Evolutionary conservation across 1,140 invertebrate genomes (phyloP), one percentile per base, ranked within the genome.

Genomic region (Drosophila azteca): DNA sequence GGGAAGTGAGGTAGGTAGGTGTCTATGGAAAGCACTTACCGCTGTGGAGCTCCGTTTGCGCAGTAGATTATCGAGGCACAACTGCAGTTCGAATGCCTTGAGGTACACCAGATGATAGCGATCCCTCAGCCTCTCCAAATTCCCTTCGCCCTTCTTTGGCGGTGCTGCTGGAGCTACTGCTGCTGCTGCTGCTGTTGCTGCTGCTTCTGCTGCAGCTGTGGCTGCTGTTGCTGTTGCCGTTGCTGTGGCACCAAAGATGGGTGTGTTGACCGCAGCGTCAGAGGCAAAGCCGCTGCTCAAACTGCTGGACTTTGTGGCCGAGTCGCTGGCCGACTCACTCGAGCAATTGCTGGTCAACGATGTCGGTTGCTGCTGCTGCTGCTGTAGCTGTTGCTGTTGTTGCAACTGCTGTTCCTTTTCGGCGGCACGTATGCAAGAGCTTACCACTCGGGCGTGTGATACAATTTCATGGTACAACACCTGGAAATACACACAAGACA

Each of bases 21-120:
- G 39, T 31, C 9, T 43, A 24, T 20, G 26, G 52, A 50, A 5
- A 22, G 35, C 15, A 87, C 90, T 91, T 83, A 91, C 90, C 82
- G 73, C 75, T 60, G 76, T 71, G 13, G 90, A 91, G 55, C 74
- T 90, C 55, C 88, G 87, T 69, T 91, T 91, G 53, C 90, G 71
- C 45, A 91, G 70, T 31, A 95, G 93, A 62, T 94, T 93, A 91
- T 97, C 96, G 71, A 97, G 93, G 84, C 95, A 94, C 92, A 96
- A 97, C 92, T 97, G 96, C 95, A 97, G 97, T 94, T 98, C 97
- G 80, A 98, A 94, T 20, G 96, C 95, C 69, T 96, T 94, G 79
- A 98, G 92, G 93, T 97, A 98, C 61, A 98, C 93, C 66, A 96
- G 94, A 91, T 98, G 97, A 96, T 97, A 98, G 79, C 96, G 95